Evolutionary conservation across 2,113 vertebrate species (phyloP).

Genomic region (Arizona elegans): DNA sequence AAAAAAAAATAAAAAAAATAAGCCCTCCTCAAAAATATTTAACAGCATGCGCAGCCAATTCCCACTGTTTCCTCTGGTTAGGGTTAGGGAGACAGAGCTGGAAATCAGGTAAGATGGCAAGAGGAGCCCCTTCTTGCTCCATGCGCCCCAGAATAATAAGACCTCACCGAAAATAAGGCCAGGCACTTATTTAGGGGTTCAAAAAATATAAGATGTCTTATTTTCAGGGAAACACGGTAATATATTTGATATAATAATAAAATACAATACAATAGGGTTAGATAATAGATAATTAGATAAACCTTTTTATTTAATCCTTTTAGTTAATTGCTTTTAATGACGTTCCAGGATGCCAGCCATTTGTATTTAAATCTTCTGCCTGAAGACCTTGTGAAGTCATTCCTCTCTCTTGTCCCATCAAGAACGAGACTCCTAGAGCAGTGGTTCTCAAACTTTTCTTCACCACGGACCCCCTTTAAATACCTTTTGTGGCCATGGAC

Average conservation of each 20-base stretch:
- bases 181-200: too few species aligned
- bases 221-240: background rate
- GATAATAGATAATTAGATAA: background rate
- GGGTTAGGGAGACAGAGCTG: too few species aligned
- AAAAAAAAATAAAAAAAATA: too few species aligned
- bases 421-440: background rate
- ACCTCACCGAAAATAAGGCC: too few species aligned
- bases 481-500: background rate
- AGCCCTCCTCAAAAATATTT: too few species aligned
- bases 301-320: background rate
- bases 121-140: too few species aligned
- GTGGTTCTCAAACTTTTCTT: background rate
- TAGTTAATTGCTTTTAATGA: background rate
- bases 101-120: too few species aligned
- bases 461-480: background rate
- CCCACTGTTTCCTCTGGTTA: too few species aligned
- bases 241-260: background rate
- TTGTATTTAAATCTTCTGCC: background rate
- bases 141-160: too few species aligned
- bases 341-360: background rate
- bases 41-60: too few species aligned
- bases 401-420: background rate
- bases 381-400: background rate
- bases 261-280: background rate
- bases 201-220: too few species aligned